These are phyloP conservation scores for Pyrgilauda ruficollis DNA, from an alignment of 2,113 vertebrate genomes.

Conservation along the genomic window DNA sequence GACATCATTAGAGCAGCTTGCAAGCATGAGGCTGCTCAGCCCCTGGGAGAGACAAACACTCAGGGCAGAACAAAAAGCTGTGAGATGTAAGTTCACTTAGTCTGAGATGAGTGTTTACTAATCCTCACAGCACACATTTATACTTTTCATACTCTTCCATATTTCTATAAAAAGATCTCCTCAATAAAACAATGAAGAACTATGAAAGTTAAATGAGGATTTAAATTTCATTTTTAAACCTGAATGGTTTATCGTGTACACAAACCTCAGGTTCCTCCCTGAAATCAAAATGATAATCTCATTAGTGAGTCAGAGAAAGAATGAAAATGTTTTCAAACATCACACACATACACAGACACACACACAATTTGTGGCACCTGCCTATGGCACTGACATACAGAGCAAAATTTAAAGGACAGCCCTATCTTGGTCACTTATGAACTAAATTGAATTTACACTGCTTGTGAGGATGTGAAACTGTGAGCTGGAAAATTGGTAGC, in stretches of 20 bases:
- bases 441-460: neutral
- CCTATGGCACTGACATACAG: neutral
- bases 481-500: neutral
- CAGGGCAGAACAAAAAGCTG: neutral
- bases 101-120: neutral
- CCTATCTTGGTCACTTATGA: neutral
- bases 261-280: neutral
- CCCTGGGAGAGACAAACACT: neutral
- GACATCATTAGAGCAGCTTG: neutral
- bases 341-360: neutral
- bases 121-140: neutral
- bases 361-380: neutral
- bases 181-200: neutral
- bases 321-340: neutral
- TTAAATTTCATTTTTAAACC: neutral
- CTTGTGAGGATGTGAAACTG: neutral
- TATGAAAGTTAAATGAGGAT: neutral
- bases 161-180: neutral
- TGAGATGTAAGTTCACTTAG: neutral
- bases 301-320: neutral
- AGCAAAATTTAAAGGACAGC: neutral
- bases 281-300: neutral
- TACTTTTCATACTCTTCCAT: neutral
- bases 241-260: neutral
- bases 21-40: neutral